These are phyloP conservation scores for Hypena proboscidalis DNA, from an alignment of 2,888 invertebrate species.

Conservation along the genomic window DNA sequence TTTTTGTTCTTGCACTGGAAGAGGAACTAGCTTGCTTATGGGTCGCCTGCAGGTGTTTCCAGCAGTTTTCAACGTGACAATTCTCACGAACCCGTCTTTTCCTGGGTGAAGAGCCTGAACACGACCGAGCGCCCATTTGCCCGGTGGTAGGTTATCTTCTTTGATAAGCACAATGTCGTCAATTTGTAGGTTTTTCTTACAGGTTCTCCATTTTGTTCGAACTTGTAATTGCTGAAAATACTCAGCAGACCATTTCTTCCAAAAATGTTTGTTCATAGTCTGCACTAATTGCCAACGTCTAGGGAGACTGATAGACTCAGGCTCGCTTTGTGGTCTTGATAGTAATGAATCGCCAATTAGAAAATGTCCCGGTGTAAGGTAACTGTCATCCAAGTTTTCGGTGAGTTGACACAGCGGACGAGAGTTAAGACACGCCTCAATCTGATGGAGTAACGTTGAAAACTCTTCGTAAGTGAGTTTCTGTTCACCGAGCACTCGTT, in stretches of 20 bases:
- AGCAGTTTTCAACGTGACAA: neutral
- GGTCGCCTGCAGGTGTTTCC: too few relatives aligned
- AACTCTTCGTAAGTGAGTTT: neutral
- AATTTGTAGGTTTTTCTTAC: neutral
- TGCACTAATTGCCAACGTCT: neutral
- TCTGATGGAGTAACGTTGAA: neutral
- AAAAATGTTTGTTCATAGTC: neutral
- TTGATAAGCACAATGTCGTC: neutral
- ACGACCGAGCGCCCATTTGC: slow-evolving; percentile 1
- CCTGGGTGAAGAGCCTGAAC: neutral
- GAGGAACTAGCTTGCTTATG: too few relatives aligned
- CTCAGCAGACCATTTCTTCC: neutral
- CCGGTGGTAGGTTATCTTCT: slow-evolving; percentile 1
- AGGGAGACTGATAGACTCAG: neutral
- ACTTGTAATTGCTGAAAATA: neutral
- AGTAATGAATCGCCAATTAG: neutral
- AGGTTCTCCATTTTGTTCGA: neutral
- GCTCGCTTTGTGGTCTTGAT: neutral
- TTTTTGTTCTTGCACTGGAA: too few relatives aligned
- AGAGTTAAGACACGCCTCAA: neutral
- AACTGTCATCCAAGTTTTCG: neutral
- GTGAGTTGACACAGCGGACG: neutral
- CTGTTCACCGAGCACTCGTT: too few relatives aligned
- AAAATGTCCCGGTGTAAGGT: neutral
- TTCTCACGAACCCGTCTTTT: neutral